Evolutionary conservation across 2,113 vertebrate species (phyloP), one percentile per base, ranked within the genome.

Genomic region (Gnathonemus echidnorhynchus): DNA sequence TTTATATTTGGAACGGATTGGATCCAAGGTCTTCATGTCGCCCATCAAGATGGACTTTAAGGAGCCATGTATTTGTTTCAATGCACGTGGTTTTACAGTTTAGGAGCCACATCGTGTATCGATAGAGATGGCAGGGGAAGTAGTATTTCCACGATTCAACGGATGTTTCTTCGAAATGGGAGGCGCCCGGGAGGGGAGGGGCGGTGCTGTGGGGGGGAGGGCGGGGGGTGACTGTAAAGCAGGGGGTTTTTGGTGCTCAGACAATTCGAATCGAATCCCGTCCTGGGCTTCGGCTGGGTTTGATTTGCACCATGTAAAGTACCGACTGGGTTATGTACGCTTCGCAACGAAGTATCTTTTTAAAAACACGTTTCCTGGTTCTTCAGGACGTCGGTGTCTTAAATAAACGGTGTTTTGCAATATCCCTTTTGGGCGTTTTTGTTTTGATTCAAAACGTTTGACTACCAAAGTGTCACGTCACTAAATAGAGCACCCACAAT

Each of bases 331-430:
- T 66, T 91, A 39, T 89, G 89, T 93, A 92, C 93, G 93, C 96
- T 96, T 95, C 96, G 96, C 95, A 96, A 90, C 96, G 96, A 95
- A 96, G 96, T 92, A 88, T 90, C 93, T 93, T 93, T 91, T 92
- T 88, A 93, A 89, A 89, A 89, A 89, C 77, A 46, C 35, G 85
- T 88, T 93, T 93, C 95, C 95, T 96, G 96, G 95, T 83, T 95
- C 52, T 87, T 95, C 95, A 96, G 95, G 95, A 13, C 83, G 90
- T 93, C 93, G 90, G 93, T 93, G 94, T 95, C 93, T 94, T 88
- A 94, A 96, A 96, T 96, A 96, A 96, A 96, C 88, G 49, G 92
- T 94, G 92, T 94, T 95, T 95, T 89, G 35, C 86, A 84, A 53
- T 56, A 35, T 31, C 39, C 9, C 21, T 3, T 1, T 27, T 52